Evolutionary conservation across 2,888 invertebrate species (phyloP).

Genomic region (Arrhopalites spinosus): DNA sequence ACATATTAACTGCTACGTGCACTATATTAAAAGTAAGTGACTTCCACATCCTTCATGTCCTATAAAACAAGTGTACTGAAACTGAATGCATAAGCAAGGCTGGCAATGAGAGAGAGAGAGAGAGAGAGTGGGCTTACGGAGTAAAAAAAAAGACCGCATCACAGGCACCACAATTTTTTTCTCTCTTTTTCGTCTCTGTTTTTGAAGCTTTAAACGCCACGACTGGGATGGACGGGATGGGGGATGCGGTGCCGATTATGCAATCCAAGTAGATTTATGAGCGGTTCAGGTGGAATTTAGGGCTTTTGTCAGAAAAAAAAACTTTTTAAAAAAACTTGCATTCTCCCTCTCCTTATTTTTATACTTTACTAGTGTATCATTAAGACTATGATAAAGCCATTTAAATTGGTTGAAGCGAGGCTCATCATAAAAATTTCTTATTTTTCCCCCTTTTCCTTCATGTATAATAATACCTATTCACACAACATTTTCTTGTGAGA

Average conservation of each 20-base stretch:
- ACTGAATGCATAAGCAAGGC: not conserved
- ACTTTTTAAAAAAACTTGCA: not conserved
- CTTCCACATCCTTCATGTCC: too few relatives aligned
- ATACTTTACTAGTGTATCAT: not conserved
- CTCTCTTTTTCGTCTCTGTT: not conserved
- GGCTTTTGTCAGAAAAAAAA: not conserved
- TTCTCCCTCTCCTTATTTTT: not conserved
- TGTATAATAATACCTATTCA: too few relatives aligned
- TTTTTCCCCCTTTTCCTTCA: too few relatives aligned
- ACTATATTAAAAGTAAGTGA: not conserved
- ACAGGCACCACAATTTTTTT: not conserved
- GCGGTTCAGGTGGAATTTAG: slow-evolving; percentile 22
- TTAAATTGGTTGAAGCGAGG: not conserved
- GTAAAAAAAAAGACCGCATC: not conserved
- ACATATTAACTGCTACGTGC: not conserved
- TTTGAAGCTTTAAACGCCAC: not conserved
- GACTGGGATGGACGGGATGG: not conserved
- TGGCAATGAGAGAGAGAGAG: not conserved
- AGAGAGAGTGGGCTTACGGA: not conserved
- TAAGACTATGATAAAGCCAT: not conserved
- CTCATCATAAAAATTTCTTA: not conserved
- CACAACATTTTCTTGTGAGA: too few relatives aligned
- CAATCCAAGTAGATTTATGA: not conserved
- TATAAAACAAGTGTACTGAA: too few relatives aligned
- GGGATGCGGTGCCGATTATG: not conserved